Base-by-base conservation (phyloP, 92 coral and sea anemone species). In the Porites evermanni region DNA sequence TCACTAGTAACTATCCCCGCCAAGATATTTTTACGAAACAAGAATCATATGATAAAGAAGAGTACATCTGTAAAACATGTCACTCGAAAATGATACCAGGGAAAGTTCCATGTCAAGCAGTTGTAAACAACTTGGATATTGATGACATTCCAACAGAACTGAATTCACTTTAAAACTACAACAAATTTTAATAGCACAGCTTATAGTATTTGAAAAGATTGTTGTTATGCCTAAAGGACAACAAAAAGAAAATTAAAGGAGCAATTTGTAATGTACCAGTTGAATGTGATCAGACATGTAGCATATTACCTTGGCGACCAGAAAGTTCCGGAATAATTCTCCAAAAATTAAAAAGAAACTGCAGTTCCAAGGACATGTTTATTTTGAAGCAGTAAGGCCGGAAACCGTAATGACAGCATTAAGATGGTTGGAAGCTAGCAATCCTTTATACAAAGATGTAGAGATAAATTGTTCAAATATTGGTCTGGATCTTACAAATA, bases 331-430 rank as follows among this genome's bases (percentile, higher is more conserved):
- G 84, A n/a, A 88, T 75, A 38, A 88, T 74, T 21, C 60, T 75
- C 26, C 70, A 53, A 23, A 85, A 72, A 54, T 72, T 89, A 65
- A 84, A 85, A 74, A 70, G 86, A 81, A 84, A 89, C 85, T 85
- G 60, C 83, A 84, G 67, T 89, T 89, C 64, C 84, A 89, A 77
- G 92, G 86, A 16, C 89, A 89, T 88, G 84, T 88, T 32, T 83
- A 88, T 63, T 88, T 88, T 82, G 76, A 88, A 88, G 89, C 82
- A 32, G 92, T 83, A 6, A 74, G 92, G 14, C 89, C 89, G 24
- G 90, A 87, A 74, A 79, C 79, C 20, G 60, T 87, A 61, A 61
- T 75, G 74, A 47, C 32, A 58, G 91, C 91, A 32, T 71, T 91
- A 0, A 80, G 53, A 7, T 88, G 92, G 92, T 70, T 91, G 29